Conservation (phyloP, 2,888 invertebrate genomes). For the Argyresthia goedartella region DNA sequence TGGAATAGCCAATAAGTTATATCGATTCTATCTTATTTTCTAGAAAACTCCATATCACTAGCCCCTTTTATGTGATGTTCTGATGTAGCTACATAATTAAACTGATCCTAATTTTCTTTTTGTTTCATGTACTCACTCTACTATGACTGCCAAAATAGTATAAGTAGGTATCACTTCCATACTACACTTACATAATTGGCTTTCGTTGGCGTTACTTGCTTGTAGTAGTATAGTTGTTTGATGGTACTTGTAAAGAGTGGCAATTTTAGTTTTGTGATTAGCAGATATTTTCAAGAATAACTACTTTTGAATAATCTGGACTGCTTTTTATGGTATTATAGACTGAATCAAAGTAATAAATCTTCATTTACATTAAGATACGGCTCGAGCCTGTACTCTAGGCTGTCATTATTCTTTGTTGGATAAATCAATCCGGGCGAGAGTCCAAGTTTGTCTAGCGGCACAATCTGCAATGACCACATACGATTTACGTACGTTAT, state of each 20-base stretch:
- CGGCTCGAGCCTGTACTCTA: constrained; percentile 15
- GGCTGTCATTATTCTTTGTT: constrained; percentile 23
- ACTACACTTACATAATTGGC: constrained; percentile 3
- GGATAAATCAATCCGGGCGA: constrained; percentile 9
- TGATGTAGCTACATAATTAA: neutral
- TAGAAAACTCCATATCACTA: too few species aligned
- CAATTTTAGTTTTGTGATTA: neutral
- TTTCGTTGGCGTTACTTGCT: neutral
- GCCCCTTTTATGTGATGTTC: neutral
- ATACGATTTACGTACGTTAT: too few species aligned
- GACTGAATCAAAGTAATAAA: constrained; percentile 24
- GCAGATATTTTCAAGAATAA: neutral
- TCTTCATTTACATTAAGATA: constrained; percentile 24
- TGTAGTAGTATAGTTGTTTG: too few species aligned
- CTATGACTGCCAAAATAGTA: constrained; percentile 56
- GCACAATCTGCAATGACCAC: neutral
- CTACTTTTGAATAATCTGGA: neutral
- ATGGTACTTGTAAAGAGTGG: neutral
- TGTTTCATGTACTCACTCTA: constrained; percentile 61
- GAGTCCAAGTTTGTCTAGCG: neutral
- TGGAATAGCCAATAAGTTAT: too few species aligned
- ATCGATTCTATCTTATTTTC: too few species aligned
- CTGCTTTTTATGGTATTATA: constrained; percentile 13
- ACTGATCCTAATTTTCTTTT: constrained; percentile 24
- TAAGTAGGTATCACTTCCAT: constrained; percentile 46